These are phyloP conservation scores for Chesias legatella DNA, from an alignment of 2,888 invertebrate species.

Conservation along the genomic window DNA sequence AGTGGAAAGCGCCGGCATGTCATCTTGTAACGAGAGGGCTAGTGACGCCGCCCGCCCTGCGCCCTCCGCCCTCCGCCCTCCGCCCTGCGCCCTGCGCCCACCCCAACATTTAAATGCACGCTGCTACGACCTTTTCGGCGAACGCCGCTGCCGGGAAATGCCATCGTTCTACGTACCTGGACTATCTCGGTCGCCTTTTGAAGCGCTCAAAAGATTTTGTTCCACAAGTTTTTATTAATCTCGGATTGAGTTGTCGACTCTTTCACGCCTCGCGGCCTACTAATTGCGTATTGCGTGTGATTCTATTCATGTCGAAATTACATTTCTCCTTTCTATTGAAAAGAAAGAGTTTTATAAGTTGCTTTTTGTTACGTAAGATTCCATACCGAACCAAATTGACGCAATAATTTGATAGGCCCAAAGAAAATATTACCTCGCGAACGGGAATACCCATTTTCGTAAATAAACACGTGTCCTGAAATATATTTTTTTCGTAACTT, in stretches of 20 bases:
- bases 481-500: conserved; percentile 23
- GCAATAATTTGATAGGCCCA: conserved; percentile 22
- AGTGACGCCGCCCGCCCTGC: conserved; percentile 17
- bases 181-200: conserved; percentile 31
- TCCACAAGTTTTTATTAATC: conserved; percentile 21
- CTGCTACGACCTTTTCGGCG: conserved; percentile 34
- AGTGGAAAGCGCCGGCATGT: conserved; percentile 40
- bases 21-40: conserved; percentile 47
- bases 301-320: conserved; percentile 1
- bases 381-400: conserved; percentile 16
- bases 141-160: conserved; percentile 28
- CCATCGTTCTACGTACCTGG: conserved; percentile 35
- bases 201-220: conserved; percentile 25
- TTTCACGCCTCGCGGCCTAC: conserved; percentile 10
- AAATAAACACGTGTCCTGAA: conserved; percentile 22
- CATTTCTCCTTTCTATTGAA: conserved; percentile 7
- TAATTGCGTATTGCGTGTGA: conserved; percentile 13
- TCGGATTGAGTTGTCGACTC: conserved; percentile 16
- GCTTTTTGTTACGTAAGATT: conserved; percentile 14
- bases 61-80: conserved; percentile 6
- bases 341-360: conserved; percentile 11
- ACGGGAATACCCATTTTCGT: conserved; percentile 23
- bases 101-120: conserved; percentile 32
- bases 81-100: conserved; percentile 5
- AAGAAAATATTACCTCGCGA: conserved; percentile 24